Evolutionary conservation across 2,888 invertebrate genomes (phyloP).

Genomic region (Enchytraeus crypticus): DNA sequence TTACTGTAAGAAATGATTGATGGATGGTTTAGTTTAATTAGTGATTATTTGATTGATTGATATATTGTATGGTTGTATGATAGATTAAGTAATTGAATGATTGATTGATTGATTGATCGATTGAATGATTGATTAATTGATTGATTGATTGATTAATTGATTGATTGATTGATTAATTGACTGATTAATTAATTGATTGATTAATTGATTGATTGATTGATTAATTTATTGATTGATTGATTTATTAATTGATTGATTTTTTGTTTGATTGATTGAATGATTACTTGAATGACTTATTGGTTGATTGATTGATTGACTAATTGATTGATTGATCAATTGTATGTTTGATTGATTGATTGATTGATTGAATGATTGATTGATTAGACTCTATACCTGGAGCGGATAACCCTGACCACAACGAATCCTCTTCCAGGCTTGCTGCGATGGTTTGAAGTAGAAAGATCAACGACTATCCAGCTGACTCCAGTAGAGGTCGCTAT

Average conservation of each 20-base stretch:
- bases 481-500: conserved; percentile 50
- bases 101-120: not conserved
- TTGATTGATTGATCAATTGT: not conserved
- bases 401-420: conserved; percentile 35
- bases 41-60: no score
- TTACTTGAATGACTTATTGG: no score
- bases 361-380: no score
- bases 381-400: conserved; percentile 43
- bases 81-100: not conserved
- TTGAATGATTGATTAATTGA: not conserved
- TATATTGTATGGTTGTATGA: no score
- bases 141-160: not conserved
- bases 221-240: not conserved
- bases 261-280: not conserved
- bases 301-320: not conserved
- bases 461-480: conserved; percentile 64
- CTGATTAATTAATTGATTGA: not conserved
- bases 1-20: not conserved
- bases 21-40: not conserved
- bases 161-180: not conserved
- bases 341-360: not conserved
- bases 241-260: not conserved
- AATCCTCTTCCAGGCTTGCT: conserved; percentile 43
- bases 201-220: not conserved
- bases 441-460: conserved; percentile 57